Base-by-base conservation (phyloP, 1,140 invertebrate species). In the Anoplolepis gracilipes region DNA sequence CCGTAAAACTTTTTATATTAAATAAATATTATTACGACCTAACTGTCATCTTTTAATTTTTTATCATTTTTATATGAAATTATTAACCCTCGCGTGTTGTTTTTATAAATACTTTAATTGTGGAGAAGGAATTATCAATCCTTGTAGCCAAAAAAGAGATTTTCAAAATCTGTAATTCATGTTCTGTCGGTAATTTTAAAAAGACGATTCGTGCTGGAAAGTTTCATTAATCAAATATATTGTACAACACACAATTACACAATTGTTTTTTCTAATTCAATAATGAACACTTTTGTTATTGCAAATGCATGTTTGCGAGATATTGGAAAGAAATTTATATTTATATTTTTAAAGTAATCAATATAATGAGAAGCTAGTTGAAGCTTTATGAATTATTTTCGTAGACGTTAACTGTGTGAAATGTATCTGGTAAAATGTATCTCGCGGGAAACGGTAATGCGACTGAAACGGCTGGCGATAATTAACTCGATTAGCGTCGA, bases 401-500 rank as follows among this genome's bases (percentile, higher is more conserved):
- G n/a, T 25, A 25, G 1, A 19, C 2, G 6, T 73, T 57, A 33
- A 7, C 30, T 72, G 7, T 2, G 19, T 8, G 16, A 67, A 59
- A 59, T 64, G 46, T 49, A 22, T 42, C n/a, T 39, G 1, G 19
- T 8, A 10, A 67, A 59, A 59, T 64, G 46, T 49, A 22, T 42
- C n/a, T 39, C 16, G 5, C 22, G n/a, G 1, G 22, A 33, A n/a
- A 36, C 33, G 49, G 53, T 79, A 79, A 72, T 59, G 11, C 67
- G 25, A 59, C 7, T 22, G 39, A 73, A 75, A 86, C 46, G 72
- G 36, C 39, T 33, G 42, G 49, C 30, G 70, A 59, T 86, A 88
- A 88, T 88, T 86, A 86, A 88, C 85, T 86, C 77, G 87, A 88
- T 86, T 86, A 86, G 33, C 8, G 42, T 82, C 25, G 53, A 82